A percentile compares a stretch with the other conserved stretches of the same genome.
phyloP scores from a whole-genome alignment of 2,888 invertebrate genomes.

The Idaea biselata region DNA sequence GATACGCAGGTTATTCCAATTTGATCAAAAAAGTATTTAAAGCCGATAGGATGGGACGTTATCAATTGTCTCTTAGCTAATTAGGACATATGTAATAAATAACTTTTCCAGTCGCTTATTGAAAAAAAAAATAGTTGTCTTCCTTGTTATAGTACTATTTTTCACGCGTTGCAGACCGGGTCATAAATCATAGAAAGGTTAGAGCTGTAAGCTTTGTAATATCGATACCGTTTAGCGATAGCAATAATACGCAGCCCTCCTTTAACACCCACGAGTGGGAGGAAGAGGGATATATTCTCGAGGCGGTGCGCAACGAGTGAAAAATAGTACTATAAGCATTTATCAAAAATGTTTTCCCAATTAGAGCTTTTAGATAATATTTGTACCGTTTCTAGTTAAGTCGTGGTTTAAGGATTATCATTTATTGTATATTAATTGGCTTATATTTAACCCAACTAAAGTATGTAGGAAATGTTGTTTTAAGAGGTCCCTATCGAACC shows the following conservation, averaged over 20 bases:
- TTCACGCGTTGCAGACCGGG: no score
- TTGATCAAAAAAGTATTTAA: background rate
- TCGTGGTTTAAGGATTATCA: background rate
- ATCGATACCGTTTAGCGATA: no score
- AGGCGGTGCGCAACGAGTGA: no score
- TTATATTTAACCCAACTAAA: conserved; percentile 17
- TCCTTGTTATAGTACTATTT: no score
- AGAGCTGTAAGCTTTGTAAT: no score
- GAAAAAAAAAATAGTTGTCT: no score
- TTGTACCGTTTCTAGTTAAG: conserved; percentile 24
- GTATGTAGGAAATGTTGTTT: background rate
- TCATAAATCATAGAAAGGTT: no score
- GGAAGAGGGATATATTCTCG: no score
- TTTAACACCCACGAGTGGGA: no score
- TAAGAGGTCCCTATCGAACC: background rate
- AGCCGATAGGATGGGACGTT: background rate
- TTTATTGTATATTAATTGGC: conserved; percentile 18
- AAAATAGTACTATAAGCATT: no score
- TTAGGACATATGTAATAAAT: background rate
- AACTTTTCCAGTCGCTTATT: background rate
- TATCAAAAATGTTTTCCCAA: background rate
- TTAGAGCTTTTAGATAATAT: conserved; percentile 18
- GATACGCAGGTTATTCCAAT: no score
- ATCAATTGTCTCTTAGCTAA: background rate
- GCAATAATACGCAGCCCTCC: no score